phyloP scores from a whole-genome alignment of 1,140 invertebrate species.

The Panagrolaimus sp. region DNA sequence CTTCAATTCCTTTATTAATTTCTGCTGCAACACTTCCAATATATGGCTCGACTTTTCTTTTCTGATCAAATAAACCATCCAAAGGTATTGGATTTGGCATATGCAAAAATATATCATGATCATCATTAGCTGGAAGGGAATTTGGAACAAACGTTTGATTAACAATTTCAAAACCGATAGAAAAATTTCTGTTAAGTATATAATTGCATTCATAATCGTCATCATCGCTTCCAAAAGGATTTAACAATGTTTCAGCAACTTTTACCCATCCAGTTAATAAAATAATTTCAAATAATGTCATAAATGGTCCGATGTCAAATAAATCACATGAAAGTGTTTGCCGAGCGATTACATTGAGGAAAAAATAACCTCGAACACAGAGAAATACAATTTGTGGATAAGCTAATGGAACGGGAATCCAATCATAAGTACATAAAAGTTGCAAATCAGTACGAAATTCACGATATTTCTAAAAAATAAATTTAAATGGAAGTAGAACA shows the following conservation, averaged over 20 bases:
- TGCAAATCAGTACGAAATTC: constrained; percentile 4
- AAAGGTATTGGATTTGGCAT: background rate
- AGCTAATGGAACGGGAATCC: background rate
- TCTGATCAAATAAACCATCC: background rate
- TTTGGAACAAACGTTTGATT: background rate
- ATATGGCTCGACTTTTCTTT: background rate
- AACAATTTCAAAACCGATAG: background rate
- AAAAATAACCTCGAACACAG: background rate
- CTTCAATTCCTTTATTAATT: no score
- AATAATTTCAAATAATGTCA: background rate
- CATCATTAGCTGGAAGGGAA: background rate
- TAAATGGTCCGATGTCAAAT: background rate
- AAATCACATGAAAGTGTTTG: constrained; percentile 12
- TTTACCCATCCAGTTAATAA: background rate
- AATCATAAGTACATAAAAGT: background rate
- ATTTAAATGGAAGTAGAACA: no score
- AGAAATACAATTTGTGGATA: constrained; percentile 9
- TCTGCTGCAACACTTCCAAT: constrained; percentile 7
- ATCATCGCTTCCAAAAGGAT: background rate
- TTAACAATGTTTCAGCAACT: constrained; percentile 3
- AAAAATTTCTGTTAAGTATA: background rate
- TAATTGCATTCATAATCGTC: constrained; percentile 8
- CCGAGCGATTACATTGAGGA: background rate
- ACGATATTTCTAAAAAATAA: constrained; percentile 4
- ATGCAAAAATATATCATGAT: background rate